Evolutionary conservation across 2,113 vertebrate species (phyloP).

Genomic region (Acrocephalus kingi): DNA sequence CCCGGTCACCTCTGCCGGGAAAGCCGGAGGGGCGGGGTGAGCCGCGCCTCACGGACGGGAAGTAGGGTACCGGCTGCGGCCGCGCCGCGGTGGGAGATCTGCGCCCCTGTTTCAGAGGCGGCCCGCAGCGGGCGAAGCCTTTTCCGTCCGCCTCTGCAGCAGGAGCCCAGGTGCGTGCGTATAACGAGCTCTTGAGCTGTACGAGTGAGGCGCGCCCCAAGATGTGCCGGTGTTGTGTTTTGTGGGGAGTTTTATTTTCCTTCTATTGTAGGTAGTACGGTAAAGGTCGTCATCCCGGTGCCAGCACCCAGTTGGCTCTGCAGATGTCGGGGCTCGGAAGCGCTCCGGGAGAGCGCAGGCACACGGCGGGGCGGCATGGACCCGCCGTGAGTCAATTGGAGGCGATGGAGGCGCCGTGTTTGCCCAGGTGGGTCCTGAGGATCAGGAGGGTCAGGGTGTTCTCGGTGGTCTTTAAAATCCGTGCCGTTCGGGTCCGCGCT

Average conservation of each 20-base stretch:
- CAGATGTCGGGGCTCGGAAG: not conserved
- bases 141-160: no score
- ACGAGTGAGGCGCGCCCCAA: not conserved
- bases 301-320: not conserved
- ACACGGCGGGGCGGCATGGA: not conserved
- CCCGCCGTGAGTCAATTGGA: rapidly evolving
- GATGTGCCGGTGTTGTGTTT: not conserved
- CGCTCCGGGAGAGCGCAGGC: not conserved
- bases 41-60: not conserved
- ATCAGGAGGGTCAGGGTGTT: not conserved
- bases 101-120: no score
- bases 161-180: not conserved
- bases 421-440: not conserved
- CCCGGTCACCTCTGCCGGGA: slow-evolving; percentile 6
- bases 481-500: no score
- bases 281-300: not conserved
- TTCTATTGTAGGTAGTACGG: not conserved
- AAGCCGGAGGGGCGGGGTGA: not conserved
- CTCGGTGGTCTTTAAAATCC: not conserved
- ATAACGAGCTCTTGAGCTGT: not conserved
- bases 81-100: rapidly evolving
- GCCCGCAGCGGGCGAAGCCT: rapidly evolving
- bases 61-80: not conserved
- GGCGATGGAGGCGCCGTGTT: not conserved
- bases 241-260: rapidly evolving